Conservation (phyloP, 1,140 invertebrate genomes). For the Pteromalus puparum region DNA sequence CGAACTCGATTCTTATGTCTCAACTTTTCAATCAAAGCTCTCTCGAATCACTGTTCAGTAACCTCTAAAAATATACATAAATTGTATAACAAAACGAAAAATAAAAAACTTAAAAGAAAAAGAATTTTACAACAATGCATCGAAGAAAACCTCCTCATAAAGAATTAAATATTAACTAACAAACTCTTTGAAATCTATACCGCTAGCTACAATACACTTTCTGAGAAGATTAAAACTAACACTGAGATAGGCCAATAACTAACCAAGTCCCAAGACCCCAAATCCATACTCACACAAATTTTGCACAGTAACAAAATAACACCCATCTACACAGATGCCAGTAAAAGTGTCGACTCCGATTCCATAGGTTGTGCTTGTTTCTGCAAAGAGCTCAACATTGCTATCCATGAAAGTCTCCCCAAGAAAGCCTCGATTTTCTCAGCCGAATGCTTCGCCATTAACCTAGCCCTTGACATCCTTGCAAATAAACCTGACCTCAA, state of each 20-base stretch:
- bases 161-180: not conserved
- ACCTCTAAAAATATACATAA: not conserved
- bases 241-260: not conserved
- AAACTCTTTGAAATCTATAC: not conserved
- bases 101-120: not conserved
- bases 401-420: not conserved
- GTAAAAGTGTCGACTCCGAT: not conserved
- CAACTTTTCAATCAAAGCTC: not conserved
- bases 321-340: conserved; percentile 22
- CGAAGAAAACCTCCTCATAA: too few relatives aligned
- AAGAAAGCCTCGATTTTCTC: conserved; percentile 11
- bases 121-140: too few relatives aligned
- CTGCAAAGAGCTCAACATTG: not conserved
- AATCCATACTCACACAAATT: not conserved
- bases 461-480: conserved; percentile 1
- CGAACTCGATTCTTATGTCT: not conserved
- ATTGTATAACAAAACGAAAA: not conserved
- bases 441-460: conserved; percentile 25
- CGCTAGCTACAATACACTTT: not conserved
- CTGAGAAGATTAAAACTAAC: not conserved
- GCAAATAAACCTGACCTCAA: not conserved
- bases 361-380: not conserved
- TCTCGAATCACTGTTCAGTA: not conserved
- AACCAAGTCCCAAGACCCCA: not conserved
- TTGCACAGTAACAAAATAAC: not conserved